Conservation (phyloP, 2,797 vertebrate genomes). For the Cynopterus sphinx region DNA sequence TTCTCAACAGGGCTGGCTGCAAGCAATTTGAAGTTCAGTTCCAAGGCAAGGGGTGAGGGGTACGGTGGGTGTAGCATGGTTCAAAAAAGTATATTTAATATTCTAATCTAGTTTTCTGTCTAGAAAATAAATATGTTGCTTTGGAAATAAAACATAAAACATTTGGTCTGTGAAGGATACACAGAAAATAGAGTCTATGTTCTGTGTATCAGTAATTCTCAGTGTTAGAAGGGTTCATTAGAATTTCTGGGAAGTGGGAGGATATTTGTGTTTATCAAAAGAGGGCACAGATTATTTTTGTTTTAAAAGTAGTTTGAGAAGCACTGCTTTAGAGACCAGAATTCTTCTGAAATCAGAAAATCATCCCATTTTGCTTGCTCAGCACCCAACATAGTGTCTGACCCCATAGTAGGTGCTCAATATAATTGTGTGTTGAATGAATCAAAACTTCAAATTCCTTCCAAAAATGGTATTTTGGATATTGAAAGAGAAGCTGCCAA, state of each 20-base stretch:
- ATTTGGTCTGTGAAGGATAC: conserved; percentile 29
- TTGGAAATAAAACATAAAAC: conserved; percentile 19
- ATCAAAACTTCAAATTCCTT: conserved; percentile 65
- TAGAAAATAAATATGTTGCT: conserved; percentile 19
- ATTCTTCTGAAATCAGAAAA: conserved; percentile 65
- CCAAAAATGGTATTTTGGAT: conserved; percentile 44
- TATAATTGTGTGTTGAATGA: conserved; percentile 77
- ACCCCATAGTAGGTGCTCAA: conserved; percentile 61
- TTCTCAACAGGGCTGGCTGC: conserved; percentile 62
- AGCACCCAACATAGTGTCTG: conserved; percentile 45
- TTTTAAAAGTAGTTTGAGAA: conserved; percentile 66
- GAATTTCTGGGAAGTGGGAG: conserved; percentile 11
- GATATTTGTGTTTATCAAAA: not conserved
- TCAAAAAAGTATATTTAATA: not conserved
- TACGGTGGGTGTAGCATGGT: not conserved
- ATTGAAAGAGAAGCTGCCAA: conserved; percentile 36
- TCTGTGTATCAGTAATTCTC: conserved; percentile 44
- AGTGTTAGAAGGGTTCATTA: not conserved
- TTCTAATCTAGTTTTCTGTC: not conserved
- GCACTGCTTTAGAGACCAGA: conserved; percentile 75
- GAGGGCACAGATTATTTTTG: not conserved
- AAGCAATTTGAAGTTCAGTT: conserved; percentile 22
- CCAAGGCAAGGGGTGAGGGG: not conserved
- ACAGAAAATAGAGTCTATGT: conserved; percentile 36
- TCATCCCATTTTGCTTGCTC: conserved; percentile 71